Evolutionary conservation across 1,140 invertebrate species (phyloP), one percentile per base, ranked within the genome.

Genomic region (Calosoma granatense): DNA sequence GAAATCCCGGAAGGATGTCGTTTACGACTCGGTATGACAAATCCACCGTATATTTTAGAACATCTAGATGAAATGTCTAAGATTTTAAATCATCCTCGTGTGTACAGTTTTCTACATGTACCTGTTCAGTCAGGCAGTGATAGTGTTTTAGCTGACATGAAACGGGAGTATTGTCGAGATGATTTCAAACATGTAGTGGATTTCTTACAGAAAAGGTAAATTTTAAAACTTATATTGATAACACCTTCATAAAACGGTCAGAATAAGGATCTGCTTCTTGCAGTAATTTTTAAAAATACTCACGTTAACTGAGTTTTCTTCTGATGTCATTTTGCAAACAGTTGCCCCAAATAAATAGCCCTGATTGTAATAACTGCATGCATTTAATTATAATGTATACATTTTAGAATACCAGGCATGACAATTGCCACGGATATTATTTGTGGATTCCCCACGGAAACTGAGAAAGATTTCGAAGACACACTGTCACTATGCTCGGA

Each of bases 351-450:
- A 57, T 17, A 20, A 17, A 6, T 57, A 57, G n/a, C 23, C 21
- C 9, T 9, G 20, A 20, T 47, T 55, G 2, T 41, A 55, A 6
- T 12, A 6, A 30, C 22, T 9, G 19, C 19, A 53, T 4, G 22
- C 15, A 51, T 30, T n/a, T 47, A 20, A 51, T 51, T 41, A 51
- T 6, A 21, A 20, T 54, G 60, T 56, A 39, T 59, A 39, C 57
- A 55, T 58, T 67, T 53, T 59, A 90, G 87, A 63, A 88, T 95
- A 2, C 85, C 87, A 0, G 85, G 84, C 2, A 81, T 98, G 6
- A 97, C 92, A 1, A 93, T 99, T 64, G 95, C 94, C 0, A 99
- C 97, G 0, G 97, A 99, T 72, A 90, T 99, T 26, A 99, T 99
- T 65, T 98, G 95, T 74, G 97, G 96, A 0, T 99, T 98, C 74